Conservation (phyloP, 2,888 invertebrate genomes). For the Anoplius nigerrimus region DNA sequence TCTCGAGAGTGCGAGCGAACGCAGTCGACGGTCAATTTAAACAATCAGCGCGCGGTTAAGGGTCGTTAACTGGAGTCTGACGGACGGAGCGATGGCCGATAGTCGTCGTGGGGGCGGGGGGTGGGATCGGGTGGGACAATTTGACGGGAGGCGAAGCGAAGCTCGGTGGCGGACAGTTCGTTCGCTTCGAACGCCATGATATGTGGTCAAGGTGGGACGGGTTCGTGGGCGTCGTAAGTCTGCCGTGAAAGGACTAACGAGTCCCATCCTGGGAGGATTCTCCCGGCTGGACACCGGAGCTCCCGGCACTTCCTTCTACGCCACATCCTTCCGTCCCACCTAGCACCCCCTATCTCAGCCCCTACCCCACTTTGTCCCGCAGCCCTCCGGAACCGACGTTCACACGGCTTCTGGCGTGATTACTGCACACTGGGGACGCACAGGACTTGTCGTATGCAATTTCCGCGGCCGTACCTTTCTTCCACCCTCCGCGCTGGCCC, state of each 20-base stretch:
- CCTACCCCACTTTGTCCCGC: not conserved
- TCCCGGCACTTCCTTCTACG: constrained; percentile 3
- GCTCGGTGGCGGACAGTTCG: constrained; percentile 15
- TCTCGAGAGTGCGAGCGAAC: too few species aligned
- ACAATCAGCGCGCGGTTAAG: too few species aligned
- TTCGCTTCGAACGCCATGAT: constrained; percentile 51
- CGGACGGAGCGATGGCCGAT: too few species aligned
- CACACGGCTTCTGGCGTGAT: constrained; percentile 38
- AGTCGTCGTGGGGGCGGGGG: too few species aligned
- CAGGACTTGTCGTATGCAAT: constrained; percentile 43
- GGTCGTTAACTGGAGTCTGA: too few species aligned
- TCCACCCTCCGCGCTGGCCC: not conserved
- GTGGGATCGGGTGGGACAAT: constrained; percentile 28
- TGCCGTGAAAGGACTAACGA: constrained; percentile 60
- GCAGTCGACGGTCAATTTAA: too few species aligned
- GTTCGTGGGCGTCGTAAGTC: constrained; percentile 54
- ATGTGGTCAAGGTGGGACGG: constrained; percentile 30
- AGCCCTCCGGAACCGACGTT: constrained; percentile 9
- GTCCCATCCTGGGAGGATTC: constrained; percentile 52
- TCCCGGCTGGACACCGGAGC: constrained; percentile 29
- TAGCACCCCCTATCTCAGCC: not conserved
- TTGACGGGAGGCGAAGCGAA: constrained; percentile 46
- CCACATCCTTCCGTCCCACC: too few species aligned
- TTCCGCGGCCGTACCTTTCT: constrained; percentile 25
- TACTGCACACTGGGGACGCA: constrained; percentile 39